phyloP scores from a whole-genome alignment of 2,113 vertebrate species.

The Corythornis cristatus region DNA sequence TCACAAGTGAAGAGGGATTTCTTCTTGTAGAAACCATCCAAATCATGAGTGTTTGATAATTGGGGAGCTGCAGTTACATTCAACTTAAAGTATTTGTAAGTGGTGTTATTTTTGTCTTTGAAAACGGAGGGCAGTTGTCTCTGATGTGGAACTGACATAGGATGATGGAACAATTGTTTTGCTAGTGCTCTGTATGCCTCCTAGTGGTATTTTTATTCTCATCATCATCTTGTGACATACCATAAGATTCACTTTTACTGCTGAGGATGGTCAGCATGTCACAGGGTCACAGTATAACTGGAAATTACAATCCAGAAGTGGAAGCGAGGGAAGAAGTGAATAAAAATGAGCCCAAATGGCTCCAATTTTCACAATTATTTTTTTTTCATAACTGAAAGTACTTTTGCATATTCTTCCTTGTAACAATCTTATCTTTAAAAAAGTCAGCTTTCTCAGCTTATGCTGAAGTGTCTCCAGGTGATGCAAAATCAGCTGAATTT shows the following conservation, averaged over 20 bases:
- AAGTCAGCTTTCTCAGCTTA: neutral
- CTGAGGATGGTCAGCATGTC: neutral
- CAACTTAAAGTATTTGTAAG: neutral
- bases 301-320: neutral
- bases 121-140: neutral
- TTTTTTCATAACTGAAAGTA: neutral
- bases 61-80: neutral
- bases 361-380: neutral
- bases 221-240: neutral
- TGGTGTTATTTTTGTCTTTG: neutral
- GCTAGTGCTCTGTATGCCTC: conserved; percentile 49
- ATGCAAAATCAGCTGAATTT: neutral
- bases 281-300: neutral
- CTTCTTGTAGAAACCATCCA: neutral
- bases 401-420: neutral
- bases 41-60: neutral
- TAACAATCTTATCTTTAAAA: neutral
- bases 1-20: neutral
- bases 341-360: neutral
- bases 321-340: neutral
- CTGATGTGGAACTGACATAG: neutral
- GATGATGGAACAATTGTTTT: conserved; percentile 16
- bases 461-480: neutral
- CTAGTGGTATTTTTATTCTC: conserved; percentile 39
- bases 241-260: neutral